Percentiles rank a stretch among this genome's conserved stretches.
phyloP scores from a whole-genome alignment of 2,797 vertebrate species.

The Tadarida brasiliensis region DNA sequence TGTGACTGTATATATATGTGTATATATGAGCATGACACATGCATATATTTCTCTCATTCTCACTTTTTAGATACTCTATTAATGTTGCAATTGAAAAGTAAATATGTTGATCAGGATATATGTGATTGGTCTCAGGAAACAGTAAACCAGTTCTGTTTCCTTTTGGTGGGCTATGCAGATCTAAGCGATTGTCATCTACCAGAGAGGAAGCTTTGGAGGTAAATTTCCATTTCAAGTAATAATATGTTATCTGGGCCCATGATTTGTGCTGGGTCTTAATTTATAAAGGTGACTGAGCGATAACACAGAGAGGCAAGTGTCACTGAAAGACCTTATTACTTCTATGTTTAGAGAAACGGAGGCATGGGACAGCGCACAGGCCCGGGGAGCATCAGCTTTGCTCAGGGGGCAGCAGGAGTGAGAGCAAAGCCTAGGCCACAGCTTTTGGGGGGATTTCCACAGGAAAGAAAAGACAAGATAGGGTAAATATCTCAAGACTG shows the following conservation, averaged over 20 bases:
- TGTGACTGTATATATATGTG: neutral
- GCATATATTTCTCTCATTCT: neutral
- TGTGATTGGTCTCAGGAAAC: constrained; percentile 3
- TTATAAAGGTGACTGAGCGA: neutral
- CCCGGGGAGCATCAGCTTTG: neutral
- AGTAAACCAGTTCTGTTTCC: neutral
- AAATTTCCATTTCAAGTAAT: constrained; percentile 55
- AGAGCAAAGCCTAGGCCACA: neutral
- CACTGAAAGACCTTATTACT: neutral
- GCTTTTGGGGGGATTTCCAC: neutral
- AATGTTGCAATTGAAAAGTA: constrained; percentile 48
- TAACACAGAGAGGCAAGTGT: neutral
- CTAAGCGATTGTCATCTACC: constrained; percentile 9
- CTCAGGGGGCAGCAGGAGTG: neutral
- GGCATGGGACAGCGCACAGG: neutral
- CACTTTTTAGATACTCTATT: constrained; percentile 36
- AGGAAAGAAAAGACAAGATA: neutral
- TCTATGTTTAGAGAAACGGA: neutral
- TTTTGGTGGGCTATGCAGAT: neutral
- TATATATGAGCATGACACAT: neutral
- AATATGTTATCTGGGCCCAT: neutral
- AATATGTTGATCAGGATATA: constrained; percentile 2
- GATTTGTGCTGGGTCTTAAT: neutral
- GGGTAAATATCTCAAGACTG: neutral
- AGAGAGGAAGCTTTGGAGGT: neutral